Base-by-base conservation (phyloP, 2,113 vertebrate species). In the Misgurnus anguillicaudatus region DNA sequence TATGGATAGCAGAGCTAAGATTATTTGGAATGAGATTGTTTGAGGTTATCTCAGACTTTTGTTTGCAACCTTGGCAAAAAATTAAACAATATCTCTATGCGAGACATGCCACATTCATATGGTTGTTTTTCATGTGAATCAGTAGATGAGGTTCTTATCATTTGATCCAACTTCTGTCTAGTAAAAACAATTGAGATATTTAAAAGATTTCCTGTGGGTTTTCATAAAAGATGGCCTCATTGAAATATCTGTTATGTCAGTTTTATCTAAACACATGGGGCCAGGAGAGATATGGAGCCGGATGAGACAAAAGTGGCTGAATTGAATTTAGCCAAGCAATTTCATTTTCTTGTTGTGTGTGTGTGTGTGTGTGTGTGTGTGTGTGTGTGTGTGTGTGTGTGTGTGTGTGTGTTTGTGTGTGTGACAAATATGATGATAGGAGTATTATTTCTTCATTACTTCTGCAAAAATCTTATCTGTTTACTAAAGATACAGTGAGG, bases 321-420 rank as follows among this genome's bases (percentile, higher is more conserved):
- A 88, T 84, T 85, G 72, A 87, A 85, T 88, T 90, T 87, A 84
- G 85, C 9, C 24, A 67, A 82, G 19, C 82, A 88, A 88, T 88
- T 87, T 67, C 75, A 36, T 3, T 76, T 53, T 77, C 72, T 78
- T 63, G 84, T 10, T 61, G 42, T 78, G 64, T 41, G 66, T 71
- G 41, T 77, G 70, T 60, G 2, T 19, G 9, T 69, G 70, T 16
- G 66, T 58, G 66, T 75, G 58, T 66, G 31, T 42, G 41, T 42
- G 41, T 42, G 41, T 42, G 41, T 42, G 41, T 42, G 48, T 53
- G 14, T 53, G 48, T 17, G 13, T 53, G 48, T 53, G 51, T 53
- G 51, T 53, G 51, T 13, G 11, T 53, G 11, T 53, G 51, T 13
- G 14, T 1, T 1, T 53, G 14, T 53, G 14, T 16, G 51, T 16